Percentiles rank a stretch among this genome's conserved stretches.
Evolutionary conservation across 35 echinoderm and acorn worm genomes (phyloP).

Genomic region (Stichopus chloronotus): DNA sequence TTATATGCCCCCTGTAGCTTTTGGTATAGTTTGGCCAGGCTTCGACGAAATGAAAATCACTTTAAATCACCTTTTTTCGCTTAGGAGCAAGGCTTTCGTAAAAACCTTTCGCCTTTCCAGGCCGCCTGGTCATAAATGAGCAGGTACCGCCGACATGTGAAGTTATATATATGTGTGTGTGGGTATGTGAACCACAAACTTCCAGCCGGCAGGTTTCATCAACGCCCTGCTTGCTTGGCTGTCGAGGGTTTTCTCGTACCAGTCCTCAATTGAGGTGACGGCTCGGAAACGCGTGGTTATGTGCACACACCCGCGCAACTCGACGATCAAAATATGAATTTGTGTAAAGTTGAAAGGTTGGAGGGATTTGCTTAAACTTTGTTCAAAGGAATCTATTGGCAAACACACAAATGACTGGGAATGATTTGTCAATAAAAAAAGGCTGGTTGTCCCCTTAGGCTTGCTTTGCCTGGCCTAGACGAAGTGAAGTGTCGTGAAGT

Average conservation of each 20-base stretch:
- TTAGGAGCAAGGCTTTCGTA: not conserved
- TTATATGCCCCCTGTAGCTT: not conserved
- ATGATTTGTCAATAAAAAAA: constrained; percentile 11
- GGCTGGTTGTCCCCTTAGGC: not conserved
- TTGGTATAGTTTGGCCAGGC: not conserved
- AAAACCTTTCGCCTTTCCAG: not conserved
- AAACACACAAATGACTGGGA: constrained; percentile 5
- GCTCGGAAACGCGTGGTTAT: not conserved
- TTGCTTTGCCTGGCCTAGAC: not conserved
- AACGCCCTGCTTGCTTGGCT: constrained; percentile 12
- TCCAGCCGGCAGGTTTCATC: not conserved
- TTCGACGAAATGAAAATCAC: not conserved
- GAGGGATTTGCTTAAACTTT: not conserved
- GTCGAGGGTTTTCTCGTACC: no score
- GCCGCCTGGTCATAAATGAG: constrained; percentile 32
- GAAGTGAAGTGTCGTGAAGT: not conserved
- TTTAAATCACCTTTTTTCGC: not conserved
- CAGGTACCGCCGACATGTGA: not conserved
- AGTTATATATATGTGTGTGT: not conserved
- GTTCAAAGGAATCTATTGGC: not conserved
- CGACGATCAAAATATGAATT: not conserved
- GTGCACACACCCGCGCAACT: not conserved
- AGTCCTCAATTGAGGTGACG: not conserved
- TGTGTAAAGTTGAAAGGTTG: constrained; percentile 31
- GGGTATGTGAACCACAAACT: not conserved